Evolutionary conservation across 1,140 invertebrate species (phyloP).

Genomic region (Carposina sasakii): DNA sequence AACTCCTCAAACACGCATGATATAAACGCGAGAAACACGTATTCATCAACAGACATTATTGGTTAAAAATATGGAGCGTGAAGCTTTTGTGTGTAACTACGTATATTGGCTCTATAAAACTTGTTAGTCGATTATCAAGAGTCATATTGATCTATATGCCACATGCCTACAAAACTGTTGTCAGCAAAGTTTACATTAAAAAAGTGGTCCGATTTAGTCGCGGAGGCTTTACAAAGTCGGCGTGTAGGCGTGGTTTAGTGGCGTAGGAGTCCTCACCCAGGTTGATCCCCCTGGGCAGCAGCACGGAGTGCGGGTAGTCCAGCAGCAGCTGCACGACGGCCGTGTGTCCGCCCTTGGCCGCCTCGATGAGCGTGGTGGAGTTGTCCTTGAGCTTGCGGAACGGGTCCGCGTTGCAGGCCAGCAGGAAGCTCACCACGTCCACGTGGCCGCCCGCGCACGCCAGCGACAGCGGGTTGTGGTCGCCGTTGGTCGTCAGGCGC

Average conservation of each 20-base stretch:
- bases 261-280: neutral
- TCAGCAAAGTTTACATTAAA: too few relatives aligned
- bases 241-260: neutral
- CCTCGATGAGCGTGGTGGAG: constrained; percentile 98
- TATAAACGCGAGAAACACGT: too few relatives aligned
- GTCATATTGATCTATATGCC: too few relatives aligned
- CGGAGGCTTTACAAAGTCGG: neutral
- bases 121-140: too few relatives aligned
- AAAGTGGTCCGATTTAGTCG: neutral
- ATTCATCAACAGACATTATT: too few relatives aligned
- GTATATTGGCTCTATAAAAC: too few relatives aligned
- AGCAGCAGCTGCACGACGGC: constrained; percentile 94
- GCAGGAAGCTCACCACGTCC: constrained; percentile 91
- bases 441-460: constrained; percentile 97
- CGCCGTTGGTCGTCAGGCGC: constrained; percentile 96
- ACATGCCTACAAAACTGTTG: too few relatives aligned
- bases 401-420: constrained; percentile 93
- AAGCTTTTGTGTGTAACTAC: too few relatives aligned
- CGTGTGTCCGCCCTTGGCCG: constrained; percentile 97
- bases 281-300: constrained; percentile 71
- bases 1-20: too few relatives aligned
- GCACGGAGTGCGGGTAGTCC: constrained; percentile 92
- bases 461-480: constrained; percentile 97
- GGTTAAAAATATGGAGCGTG: too few relatives aligned
- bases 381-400: constrained; percentile 98